These are phyloP conservation scores for Acholoe squamosa DNA, from an alignment of 2,888 invertebrate species.

Conservation along the genomic window DNA sequence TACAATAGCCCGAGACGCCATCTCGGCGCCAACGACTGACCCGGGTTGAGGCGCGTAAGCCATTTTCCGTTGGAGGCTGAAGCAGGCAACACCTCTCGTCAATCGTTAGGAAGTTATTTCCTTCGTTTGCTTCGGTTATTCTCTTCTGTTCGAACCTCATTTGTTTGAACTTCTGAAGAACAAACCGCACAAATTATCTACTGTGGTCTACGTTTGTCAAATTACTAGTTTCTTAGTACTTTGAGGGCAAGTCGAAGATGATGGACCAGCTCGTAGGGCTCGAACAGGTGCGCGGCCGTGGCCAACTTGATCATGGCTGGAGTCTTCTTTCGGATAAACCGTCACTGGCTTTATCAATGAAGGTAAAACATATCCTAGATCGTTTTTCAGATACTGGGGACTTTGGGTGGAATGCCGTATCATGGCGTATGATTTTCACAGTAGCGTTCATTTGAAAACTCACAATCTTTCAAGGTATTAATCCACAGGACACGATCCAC, in stretches of 20 bases:
- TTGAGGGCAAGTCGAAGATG: not conserved
- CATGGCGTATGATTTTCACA: no score
- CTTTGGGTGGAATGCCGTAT: no score
- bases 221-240: not conserved
- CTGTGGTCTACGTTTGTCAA: conserved; percentile 11
- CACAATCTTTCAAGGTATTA: no score
- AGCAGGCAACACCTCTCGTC: conserved; percentile 23
- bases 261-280: not conserved
- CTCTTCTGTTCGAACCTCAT: conserved; percentile 24
- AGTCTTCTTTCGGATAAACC: conserved; percentile 5
- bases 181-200: not conserved
- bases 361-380: conserved; percentile 25
- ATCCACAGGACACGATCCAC: no score
- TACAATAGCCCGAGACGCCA: not conserved
- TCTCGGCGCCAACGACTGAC: conserved; percentile 17
- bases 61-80: conserved; percentile 38
- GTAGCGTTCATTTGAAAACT: no score
- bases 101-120: not conserved
- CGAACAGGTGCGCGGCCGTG: not conserved
- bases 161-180: conserved; percentile 1
- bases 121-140: conserved; percentile 20
- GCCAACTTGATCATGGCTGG: conserved; percentile 26
- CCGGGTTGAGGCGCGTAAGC: not conserved
- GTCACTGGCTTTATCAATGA: not conserved
- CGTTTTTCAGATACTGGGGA: no score